Evolutionary conservation across 2,888 invertebrate species (phyloP), one percentile per base, ranked within the genome.

Genomic region (Troides aeacus): DNA sequence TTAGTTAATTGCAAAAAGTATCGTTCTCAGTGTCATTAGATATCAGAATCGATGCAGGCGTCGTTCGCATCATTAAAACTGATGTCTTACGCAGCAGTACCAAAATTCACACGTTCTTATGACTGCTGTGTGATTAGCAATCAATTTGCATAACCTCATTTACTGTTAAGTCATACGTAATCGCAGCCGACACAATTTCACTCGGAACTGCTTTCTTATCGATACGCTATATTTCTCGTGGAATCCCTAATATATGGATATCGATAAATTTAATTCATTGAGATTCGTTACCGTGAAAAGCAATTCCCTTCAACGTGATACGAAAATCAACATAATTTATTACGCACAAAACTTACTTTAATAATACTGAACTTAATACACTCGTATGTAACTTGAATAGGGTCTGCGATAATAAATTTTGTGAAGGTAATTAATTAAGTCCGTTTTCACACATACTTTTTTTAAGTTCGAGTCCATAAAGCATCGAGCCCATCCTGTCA

Each of bases 31-130:
- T n/a, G n/a, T n/a, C 23, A 23, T 58, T 53, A 64, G 18, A 36
- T 58, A 39, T 50, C 58, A 58, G 46, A 62, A 65, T 21, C 30
- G 21, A 23, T 10, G 39, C 15, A n/a, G 8, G 50, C 18, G n/a
- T 30, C 46, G 17, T 53, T 53, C 46, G 46, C 60, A 61, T 60
- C 61, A 67, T 70, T 63, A 60, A 60, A 64, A 67, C 53, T 56
- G 21, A 63, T 59, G 63, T 56, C 64, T 64, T 67, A 71, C 65
- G 64, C 39, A 61, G 50, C 18, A 18, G 30, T 21, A 64, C 50
- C 17, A 57, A 64, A 73, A 62, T 72, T 76, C 76, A 72, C 76
- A 76, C 76, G 74, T 70, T 76, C 70, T 76, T 74, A 69, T 73
- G 60, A 67, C 30, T 62, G 64, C 71, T 71, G 64, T 72, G 71